These are phyloP conservation scores for Paraplagusia blochii DNA, from an alignment of 2,113 vertebrate species.

Conservation along the genomic window DNA sequence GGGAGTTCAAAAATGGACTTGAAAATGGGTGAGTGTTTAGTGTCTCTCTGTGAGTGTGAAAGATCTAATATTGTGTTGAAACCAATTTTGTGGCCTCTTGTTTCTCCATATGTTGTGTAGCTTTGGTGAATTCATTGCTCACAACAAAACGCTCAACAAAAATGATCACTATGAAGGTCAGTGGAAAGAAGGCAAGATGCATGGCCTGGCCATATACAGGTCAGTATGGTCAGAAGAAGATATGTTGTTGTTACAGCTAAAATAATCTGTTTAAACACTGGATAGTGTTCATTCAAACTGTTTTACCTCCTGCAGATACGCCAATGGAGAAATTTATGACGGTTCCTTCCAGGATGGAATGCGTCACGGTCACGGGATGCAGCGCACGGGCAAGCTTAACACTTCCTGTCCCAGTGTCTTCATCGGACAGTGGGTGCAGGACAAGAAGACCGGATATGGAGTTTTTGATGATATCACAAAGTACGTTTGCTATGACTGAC, in stretches of 20 bases:
- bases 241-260: not conserved
- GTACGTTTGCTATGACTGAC: constrained; percentile 55
- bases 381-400: constrained; percentile 91
- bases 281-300: not conserved
- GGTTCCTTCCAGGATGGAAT: constrained; percentile 92
- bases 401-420: constrained; percentile 95
- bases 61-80: not conserved
- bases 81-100: not conserved
- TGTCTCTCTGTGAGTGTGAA: not conserved
- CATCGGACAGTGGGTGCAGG: constrained; percentile 93
- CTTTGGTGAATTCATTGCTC: constrained; percentile 86
- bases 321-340: constrained; percentile 91
- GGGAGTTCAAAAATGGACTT: constrained; percentile 88
- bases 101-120: constrained; percentile 61
- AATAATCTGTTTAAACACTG: not conserved
- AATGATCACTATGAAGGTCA: constrained; percentile 88
- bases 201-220: constrained; percentile 90
- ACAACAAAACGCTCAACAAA: constrained; percentile 85
- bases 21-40: constrained; percentile 86
- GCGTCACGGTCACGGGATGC: constrained; percentile 94
- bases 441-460: constrained; percentile 95
- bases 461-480: constrained; percentile 98
- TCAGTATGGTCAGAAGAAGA: constrained; percentile 35
- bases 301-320: constrained; percentile 76
- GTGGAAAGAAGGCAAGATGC: constrained; percentile 97